A percentile compares a stretch with the other conserved stretches of the same genome.
Evolutionary conservation across 1,140 invertebrate species (phyloP).

Genomic region (Carposina sasakii): DNA sequence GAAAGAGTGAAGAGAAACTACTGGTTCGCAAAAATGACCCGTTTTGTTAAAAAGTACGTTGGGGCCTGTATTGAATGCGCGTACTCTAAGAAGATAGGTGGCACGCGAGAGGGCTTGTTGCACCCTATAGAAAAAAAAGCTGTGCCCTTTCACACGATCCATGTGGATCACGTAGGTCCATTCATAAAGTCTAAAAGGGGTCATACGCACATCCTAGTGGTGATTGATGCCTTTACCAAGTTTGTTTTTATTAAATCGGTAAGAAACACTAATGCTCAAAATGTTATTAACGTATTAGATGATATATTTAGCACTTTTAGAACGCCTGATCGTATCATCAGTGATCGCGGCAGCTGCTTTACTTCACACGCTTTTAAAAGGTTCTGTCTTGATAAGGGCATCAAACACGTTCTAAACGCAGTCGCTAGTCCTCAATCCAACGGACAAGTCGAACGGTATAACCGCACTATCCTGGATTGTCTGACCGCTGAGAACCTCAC

Average conservation of each 20-base stretch:
- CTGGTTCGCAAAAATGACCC: neutral
- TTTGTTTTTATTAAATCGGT: neutral
- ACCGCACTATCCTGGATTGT: constrained; percentile 2
- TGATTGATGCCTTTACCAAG: constrained; percentile 1
- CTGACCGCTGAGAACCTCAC: constrained; percentile 2
- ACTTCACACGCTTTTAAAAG: constrained; percentile 1
- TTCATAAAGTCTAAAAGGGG: neutral
- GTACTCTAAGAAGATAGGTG: neutral
- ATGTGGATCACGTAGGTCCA: neutral
- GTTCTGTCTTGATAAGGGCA: neutral
- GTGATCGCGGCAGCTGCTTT: constrained; percentile 4
- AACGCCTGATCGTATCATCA: constrained; percentile 2
- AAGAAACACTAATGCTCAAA: neutral
- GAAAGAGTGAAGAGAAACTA: neutral
- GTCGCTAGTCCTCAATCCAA: constrained; percentile 10
- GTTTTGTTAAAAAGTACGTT: constrained; percentile 1
- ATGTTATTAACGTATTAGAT: neutral
- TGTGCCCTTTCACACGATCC: neutral
- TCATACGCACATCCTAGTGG: neutral
- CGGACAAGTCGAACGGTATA: constrained; percentile 11
- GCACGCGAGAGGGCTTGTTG: neutral
- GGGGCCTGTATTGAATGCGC: neutral
- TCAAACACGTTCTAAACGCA: constrained; percentile 10
- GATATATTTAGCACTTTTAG: constrained; percentile 6
- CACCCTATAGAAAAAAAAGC: constrained; percentile 1